Base-by-base conservation (phyloP, 1,140 invertebrate species). In the Scaptomyza hsui region DNA sequence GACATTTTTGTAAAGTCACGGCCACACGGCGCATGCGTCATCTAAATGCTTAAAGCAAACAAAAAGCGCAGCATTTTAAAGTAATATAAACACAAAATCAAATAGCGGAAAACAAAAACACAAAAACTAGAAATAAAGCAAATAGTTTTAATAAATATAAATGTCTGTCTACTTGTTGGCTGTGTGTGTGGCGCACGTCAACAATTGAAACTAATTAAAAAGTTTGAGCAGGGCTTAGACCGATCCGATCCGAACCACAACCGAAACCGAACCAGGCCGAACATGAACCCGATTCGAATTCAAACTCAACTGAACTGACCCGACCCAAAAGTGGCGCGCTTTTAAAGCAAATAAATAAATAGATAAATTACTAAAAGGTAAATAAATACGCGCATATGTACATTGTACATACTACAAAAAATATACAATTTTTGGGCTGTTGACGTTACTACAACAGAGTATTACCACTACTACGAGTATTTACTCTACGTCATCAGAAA, bases 331-430 rank as follows among this genome's bases (percentile, higher is more conserved):
- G 81, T 80, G 81, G 68, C 76, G 81, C 81, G 73, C 80, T 85
- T 85, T 86, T 62, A 78, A 86, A 81, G 74, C 67, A 86, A 88
- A 88, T 86, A 86, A 86, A 88, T 86, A 85, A 81, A 85, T 85
- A 85, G 81, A 85, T 85, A 85, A 85, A 85, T 86, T 79, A 86
- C 82, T 88, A 86, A 88, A 83, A 86, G 74, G 82, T 86, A 88
- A 88, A 86, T 81, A 86, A 88, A 88, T 86, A 83, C 62, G 24
- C 49, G 52, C 39, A 61, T 42, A n/a, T 37, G 12, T 37, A 68
- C 62, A 60, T n/a, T n/a, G n/a, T 42, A 41, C 53, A 24, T 6
- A 24, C 6, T 2, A 29, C 7, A 9, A 65, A 61, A 49, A 39
- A 76, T 53, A 47, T 53, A 80, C 61, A 29, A 75, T 81, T 88